These are phyloP conservation scores for Polyommatus icarus DNA, from an alignment of 2,888 invertebrate genomes.

Conservation along the genomic window DNA sequence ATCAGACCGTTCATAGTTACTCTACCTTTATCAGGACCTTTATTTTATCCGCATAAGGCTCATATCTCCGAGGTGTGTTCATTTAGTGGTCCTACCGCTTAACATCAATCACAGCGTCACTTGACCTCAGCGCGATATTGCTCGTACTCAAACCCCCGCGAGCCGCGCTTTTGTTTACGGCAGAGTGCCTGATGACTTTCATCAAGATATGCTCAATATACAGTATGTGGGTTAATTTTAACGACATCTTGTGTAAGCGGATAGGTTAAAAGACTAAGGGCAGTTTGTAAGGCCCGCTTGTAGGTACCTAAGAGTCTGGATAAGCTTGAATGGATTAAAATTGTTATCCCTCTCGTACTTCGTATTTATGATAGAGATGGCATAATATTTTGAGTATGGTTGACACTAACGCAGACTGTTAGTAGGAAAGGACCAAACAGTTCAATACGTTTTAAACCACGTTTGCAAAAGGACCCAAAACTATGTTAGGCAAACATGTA, in stretches of 20 bases:
- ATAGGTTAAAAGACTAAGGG: not conserved
- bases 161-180: constrained; percentile 32
- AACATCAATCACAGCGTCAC: constrained; percentile 29
- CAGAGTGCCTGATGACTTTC: constrained; percentile 15
- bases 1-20: not conserved
- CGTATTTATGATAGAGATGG: not conserved
- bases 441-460: too few species aligned
- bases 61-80: not conserved
- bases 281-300: not conserved
- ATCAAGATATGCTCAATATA: constrained; percentile 14
- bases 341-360: not conserved
- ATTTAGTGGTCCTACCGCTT: constrained; percentile 23
- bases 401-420: too few species aligned
- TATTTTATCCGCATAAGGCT: not conserved
- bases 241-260: not conserved
- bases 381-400: too few species aligned
- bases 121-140: constrained; percentile 33
- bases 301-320: not conserved
- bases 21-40: not conserved
- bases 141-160: constrained; percentile 29
- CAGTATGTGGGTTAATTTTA: constrained; percentile 3
- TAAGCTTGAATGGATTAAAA: not conserved
- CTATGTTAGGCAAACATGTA: not conserved
- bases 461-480: too few species aligned
- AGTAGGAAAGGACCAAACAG: too few species aligned